Conservation (phyloP, 2,113 vertebrate species). For the Paramisgurnus dabryanus region DNA sequence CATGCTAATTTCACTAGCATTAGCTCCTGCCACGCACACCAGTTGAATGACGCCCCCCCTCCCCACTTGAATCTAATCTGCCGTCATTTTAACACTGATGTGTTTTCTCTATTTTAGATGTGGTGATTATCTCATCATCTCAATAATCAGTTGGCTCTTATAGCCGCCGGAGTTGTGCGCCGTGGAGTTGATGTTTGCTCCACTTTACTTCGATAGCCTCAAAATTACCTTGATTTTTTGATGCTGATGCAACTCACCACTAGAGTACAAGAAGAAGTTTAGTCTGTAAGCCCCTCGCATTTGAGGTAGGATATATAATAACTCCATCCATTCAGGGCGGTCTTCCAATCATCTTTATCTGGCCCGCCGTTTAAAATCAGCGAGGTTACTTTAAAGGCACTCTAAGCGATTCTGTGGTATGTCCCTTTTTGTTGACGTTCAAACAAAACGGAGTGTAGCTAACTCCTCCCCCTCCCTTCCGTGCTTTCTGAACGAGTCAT, state of each 20-base stretch:
- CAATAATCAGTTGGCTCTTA: conserved; percentile 46
- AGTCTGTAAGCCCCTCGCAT: not conserved
- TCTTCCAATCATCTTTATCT: too few species aligned
- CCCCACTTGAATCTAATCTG: conserved; percentile 42
- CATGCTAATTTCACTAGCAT: conserved; percentile 54
- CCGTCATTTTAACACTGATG: conserved; percentile 47
- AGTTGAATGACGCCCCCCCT: conserved; percentile 4
- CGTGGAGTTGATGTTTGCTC: conserved; percentile 26
- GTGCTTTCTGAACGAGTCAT: too few species aligned
- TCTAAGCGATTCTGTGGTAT: too few species aligned
- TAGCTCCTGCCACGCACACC: not conserved
- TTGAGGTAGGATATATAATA: not conserved
- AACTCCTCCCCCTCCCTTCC: too few species aligned
- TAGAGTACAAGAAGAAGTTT: not conserved
- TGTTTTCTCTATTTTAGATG: conserved; percentile 49
- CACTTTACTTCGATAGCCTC: conserved; percentile 25
- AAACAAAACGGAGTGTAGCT: too few species aligned
- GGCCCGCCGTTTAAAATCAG: too few species aligned
- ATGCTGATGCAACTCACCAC: conserved; percentile 13
- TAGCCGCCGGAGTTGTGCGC: conserved; percentile 34
- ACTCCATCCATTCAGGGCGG: not conserved
- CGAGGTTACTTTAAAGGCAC: too few species aligned
- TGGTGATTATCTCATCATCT: conserved; percentile 48
- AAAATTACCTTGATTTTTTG: conserved; percentile 46
- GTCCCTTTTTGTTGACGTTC: too few species aligned